Base-by-base conservation (phyloP, 2,888 invertebrate species). In the Scelioninae gen. 2 region DNA sequence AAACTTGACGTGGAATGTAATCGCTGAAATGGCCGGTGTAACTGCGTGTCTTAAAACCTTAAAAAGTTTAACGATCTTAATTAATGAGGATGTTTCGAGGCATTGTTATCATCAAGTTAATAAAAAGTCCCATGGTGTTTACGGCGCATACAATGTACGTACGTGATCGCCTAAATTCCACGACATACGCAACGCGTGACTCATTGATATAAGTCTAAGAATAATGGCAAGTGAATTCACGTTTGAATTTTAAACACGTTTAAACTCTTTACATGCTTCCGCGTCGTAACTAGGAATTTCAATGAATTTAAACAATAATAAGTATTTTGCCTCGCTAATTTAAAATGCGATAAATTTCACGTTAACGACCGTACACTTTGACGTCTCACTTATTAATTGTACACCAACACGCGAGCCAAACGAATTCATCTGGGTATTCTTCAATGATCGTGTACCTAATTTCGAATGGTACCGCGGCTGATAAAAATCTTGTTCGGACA, bases 171-270 rank as follows among this genome's bases (percentile, higher is more conserved):
- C 67, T 64, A 67, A 74, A 74, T 63, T 63, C 63, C 41, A 55
- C 57, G 58, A 63, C 70, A 65, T 16, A 25, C 65, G 15, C 19
- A 22, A 52, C 61, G 41, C 63, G 52, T 74, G 74, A 70, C 61
- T 70, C 74, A 74, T 63, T 74, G 64, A 60, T 57, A 64, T 61
- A 67, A 65, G 41, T 25, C 60, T 25, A 61, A 50, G 72, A 61
- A 57, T 65, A 65, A 73, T 73, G 43, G 58, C 69, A 53, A 65
- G 58, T 48, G 65, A 74, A 69, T 60, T 69, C n/a, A 65, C 67
- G 74, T 63, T 70, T 71, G 63, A 67, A 65, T 70, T 71, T 67
- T 19, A 50, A 74, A 61, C 70, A 31, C 65, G 74, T 45, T 69
- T 43, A 46, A 48, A 67, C 70, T 67, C 53, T 67, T 71, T 67